Evolutionary conservation across 1,140 invertebrate genomes (phyloP), one percentile per base, ranked within the genome.

Genomic region (Pinna nobilis): DNA sequence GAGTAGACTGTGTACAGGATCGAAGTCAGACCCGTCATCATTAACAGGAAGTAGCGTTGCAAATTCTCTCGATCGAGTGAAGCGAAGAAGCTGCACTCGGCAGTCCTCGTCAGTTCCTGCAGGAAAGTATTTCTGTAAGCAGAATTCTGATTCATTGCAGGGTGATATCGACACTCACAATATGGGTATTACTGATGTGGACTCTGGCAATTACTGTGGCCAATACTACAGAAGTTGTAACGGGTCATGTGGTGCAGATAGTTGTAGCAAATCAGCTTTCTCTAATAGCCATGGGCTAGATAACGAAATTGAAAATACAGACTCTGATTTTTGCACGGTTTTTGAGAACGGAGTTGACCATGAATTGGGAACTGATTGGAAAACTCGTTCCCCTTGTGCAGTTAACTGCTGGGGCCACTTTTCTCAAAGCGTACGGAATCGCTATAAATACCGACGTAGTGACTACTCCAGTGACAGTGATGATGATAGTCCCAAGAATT

Each of bases 401-500:
- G 73, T 86, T n/a, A 77, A 76, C 25, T 84, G 81, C 4, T 86
- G 84, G 84, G 83, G 83, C 37, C 82, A 86, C 70, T 86, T 84
- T 75, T 81, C 77, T 53, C 77, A 82, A 51, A 77, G 74, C 55
- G 47, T 67, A n/a, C 51, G 77, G 33, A 82, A 80, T 47, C 77
- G 81, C 47, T 86, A 86, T 66, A 86, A 84, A 70, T 84, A 84
- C 50, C 76, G 82, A 11, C 80, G 81, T 25, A 86, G 84, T 74
- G 82, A 86, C 55, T 83, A 86, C 68, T 84, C 82, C 7, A 86
- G 84, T 78, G 84, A 86, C n/a, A 84, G 82, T 77, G 84, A 85
- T 9, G 84, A 83, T 28, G 84, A 86, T 65, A 59, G 28, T 53
- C 28, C 44, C 37, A 25, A 33, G 6, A 32, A 63, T n/a, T 59